Evolutionary conservation across 2,113 vertebrate species (phyloP).

Genomic region (Leuciscus idus): DNA sequence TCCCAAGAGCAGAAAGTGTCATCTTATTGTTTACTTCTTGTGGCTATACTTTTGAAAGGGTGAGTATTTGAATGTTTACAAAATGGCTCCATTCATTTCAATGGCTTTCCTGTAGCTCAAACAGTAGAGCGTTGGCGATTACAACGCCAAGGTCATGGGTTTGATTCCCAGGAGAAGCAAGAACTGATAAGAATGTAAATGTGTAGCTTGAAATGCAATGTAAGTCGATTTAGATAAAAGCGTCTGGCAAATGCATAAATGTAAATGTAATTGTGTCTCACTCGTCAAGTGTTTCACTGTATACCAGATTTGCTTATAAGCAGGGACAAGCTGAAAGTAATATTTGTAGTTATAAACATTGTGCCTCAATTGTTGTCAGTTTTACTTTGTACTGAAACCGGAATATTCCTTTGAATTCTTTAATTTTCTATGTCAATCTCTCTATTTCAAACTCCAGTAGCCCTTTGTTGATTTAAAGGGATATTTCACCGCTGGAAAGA

Average conservation of each 20-base stretch:
- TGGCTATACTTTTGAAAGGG: neutral
- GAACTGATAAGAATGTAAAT: no score
- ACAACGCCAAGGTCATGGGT: no score
- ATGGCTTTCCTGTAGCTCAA: no score
- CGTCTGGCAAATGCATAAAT: no score
- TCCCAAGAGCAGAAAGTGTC: neutral
- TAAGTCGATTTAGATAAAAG: no score
- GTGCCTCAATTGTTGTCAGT: neutral
- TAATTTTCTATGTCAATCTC: neutral
- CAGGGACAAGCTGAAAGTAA: neutral
- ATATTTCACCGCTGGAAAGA: no score
- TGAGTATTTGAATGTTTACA: neutral
- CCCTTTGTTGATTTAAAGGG: neutral
- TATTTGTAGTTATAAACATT: neutral
- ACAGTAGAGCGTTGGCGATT: no score
- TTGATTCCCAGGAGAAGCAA: no score
- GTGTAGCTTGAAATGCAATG: no score
- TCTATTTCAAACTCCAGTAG: neutral
- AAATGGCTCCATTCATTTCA: no score
- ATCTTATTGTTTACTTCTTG: neutral
- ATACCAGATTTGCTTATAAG: neutral
- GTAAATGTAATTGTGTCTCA: no score
- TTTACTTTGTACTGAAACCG: neutral
- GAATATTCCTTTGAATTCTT: neutral
- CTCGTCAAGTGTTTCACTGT: neutral